phyloP scores from a whole-genome alignment of 2,113 vertebrate species.

The Equus przewalskii region DNA sequence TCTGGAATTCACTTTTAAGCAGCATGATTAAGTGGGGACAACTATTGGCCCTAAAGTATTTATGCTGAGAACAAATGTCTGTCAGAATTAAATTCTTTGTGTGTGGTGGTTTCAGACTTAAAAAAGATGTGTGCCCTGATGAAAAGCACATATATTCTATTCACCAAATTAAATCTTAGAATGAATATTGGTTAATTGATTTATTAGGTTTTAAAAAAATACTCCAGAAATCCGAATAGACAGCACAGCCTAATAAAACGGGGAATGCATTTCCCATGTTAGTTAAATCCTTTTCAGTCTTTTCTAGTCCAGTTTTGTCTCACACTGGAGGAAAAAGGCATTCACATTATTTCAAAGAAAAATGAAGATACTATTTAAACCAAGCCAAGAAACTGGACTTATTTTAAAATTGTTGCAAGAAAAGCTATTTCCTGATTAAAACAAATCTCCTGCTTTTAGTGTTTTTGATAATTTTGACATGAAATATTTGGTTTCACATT shows the following conservation, averaged over 20 bases:
- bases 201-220: slow-evolving; percentile 86
- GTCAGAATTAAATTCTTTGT: slow-evolving; percentile 83
- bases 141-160: slow-evolving; percentile 87
- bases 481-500: slow-evolving; percentile 84
- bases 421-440: slow-evolving; percentile 85
- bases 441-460: slow-evolving; percentile 78
- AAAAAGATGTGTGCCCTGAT: slow-evolving; percentile 85
- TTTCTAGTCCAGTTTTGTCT: slow-evolving; percentile 41
- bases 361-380: slow-evolving; percentile 71
- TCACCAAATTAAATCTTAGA: slow-evolving; percentile 88
- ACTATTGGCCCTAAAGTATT: slow-evolving; percentile 77
- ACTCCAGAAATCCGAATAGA: slow-evolving; percentile 82
- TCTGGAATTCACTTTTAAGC: slow-evolving; percentile 86
- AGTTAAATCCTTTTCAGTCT: slow-evolving; percentile 73
- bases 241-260: slow-evolving; percentile 78
- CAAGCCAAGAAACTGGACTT: slow-evolving; percentile 60
- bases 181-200: slow-evolving; percentile 87
- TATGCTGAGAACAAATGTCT: slow-evolving; percentile 82
- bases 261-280: slow-evolving; percentile 81
- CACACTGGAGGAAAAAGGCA: slow-evolving; percentile 68
- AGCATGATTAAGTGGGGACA: slow-evolving; percentile 82
- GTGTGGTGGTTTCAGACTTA: slow-evolving; percentile 79
- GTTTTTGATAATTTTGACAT: slow-evolving; percentile 84
- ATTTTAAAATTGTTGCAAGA: slow-evolving; percentile 69
- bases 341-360: slow-evolving; percentile 77